Evolutionary conservation across 2,888 invertebrate species (phyloP).

Genomic region (Diogma glabrata): DNA sequence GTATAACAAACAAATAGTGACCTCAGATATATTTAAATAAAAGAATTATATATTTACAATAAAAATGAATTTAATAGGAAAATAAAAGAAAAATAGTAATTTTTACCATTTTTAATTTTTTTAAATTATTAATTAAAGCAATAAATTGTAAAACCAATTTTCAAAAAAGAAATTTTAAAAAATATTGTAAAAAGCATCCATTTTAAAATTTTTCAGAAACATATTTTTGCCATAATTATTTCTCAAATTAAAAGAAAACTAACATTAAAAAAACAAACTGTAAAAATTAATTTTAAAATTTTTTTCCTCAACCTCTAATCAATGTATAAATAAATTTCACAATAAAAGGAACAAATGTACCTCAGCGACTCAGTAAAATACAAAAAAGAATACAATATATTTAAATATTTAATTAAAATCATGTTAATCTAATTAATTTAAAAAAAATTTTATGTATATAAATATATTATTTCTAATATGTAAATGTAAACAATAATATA

Average conservation of each 20-base stretch:
- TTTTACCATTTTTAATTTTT: conserved; percentile 4
- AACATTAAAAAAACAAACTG: too few species aligned
- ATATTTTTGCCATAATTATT: too few species aligned
- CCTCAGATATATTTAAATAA: conserved; percentile 3
- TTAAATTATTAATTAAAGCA: conserved; percentile 6
- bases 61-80: too few species aligned
- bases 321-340: conserved; percentile 15
- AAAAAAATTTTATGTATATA: conserved; percentile 5
- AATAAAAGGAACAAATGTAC: conserved; percentile 31
- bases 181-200: too few species aligned
- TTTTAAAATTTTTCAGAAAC: too few species aligned
- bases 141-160: conserved; percentile 6
- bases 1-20: too few species aligned
- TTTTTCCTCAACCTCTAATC: too few species aligned
- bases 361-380: conserved; percentile 27
- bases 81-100: too few species aligned
- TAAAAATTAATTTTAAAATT: too few species aligned
- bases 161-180: too few species aligned
- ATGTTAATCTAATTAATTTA: conserved; percentile 3
- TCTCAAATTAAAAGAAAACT: too few species aligned
- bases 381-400: conserved; percentile 1
- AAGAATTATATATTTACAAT: conserved; percentile 4
- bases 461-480: conserved; percentile 1
- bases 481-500: conserved; percentile 5
- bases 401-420: conserved; percentile 3